These are phyloP conservation scores for Coregonus clupeaformis DNA, from an alignment of 2,113 vertebrate species.

Conservation along the genomic window DNA sequence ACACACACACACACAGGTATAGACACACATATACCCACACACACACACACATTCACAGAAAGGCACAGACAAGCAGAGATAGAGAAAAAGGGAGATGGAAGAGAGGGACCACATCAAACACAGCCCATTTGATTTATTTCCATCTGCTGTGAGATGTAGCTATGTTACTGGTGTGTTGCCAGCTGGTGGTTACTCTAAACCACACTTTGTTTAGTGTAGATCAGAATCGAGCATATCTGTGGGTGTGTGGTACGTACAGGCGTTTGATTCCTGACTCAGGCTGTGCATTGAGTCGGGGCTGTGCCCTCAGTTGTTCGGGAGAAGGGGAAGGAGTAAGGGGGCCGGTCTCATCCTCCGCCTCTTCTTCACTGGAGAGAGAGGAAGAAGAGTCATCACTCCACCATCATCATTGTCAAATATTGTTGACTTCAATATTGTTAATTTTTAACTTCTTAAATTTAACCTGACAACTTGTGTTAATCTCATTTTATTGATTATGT, in stretches of 20 bases:
- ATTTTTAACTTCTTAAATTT: too few relatives aligned
- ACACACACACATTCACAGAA: background rate
- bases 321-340: slow-evolving; percentile 72
- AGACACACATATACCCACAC: background rate
- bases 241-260: slow-evolving; percentile 80
- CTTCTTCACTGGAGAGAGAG: slow-evolving; percentile 89
- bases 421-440: background rate
- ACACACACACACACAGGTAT: slow-evolving; percentile 56
- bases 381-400: slow-evolving; percentile 12
- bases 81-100: slow-evolving; percentile 4
- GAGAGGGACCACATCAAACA: slow-evolving; percentile 1
- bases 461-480: too few relatives aligned
- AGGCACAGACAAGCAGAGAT: slow-evolving; percentile 19
- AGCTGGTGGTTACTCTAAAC: background rate
- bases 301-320: slow-evolving; percentile 67
- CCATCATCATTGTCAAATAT: background rate
- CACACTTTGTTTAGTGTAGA: slow-evolving; percentile 5
- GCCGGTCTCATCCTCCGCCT: slow-evolving; percentile 83
- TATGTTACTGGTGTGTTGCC: background rate
- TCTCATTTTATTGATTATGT: too few relatives aligned
- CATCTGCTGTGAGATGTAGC: background rate
- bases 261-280: slow-evolving; percentile 96
- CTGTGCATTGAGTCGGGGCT: slow-evolving; percentile 76
- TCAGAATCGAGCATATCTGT: background rate
- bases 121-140: background rate